Evolutionary conservation across 2,888 invertebrate genomes (phyloP), one percentile per base, ranked within the genome.

Genomic region (Xanthorhoe spadicearia): DNA sequence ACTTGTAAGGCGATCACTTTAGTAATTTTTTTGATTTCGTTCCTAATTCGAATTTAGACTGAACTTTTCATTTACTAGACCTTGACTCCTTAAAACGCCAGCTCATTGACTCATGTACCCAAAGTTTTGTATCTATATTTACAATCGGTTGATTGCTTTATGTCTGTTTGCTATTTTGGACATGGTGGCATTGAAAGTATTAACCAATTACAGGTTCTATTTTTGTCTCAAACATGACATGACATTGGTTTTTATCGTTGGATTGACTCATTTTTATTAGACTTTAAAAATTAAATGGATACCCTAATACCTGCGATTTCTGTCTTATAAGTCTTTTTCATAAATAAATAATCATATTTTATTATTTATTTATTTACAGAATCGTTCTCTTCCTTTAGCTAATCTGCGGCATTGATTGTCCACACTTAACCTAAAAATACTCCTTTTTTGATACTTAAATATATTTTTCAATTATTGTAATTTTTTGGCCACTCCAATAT

Each of bases 101-200:
- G 8, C 32, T 32, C 32, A 32, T 23, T 28, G n/a, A 52, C 28
- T 28, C 52, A 52, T n/a, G 28, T 13, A 5, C 10, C 52, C 8
- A 28, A 43, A 43, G 23, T 23, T 23, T 23, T 13, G 13, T 32
- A 32, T 32, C 32, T 32, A 32, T 32, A 6, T 43, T 43, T 43
- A 43, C 38, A 43, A 48, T 48, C 48, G 1, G 48, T 17, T 55
- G 62, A 52, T 63, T 46, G n/a, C 2, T 43, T 43, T 43, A 48
- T 56, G 66, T 69, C 66, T 59, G 63, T 61, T 64, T 35, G 50
- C 70, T 69, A 71, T 74, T 74, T 48, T 55, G 68, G 46, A 53
- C 56, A 43, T 19, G 64, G 19, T 51, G 62, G n/a, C 50, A 59
- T 52, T 52, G 57, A 32, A 46, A 46, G 15, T 43, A 32, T 55